Evolutionary conservation across 2,113 vertebrate species (phyloP), one percentile per base, ranked within the genome.

Genomic region (Pogonocichla stellata): DNA sequence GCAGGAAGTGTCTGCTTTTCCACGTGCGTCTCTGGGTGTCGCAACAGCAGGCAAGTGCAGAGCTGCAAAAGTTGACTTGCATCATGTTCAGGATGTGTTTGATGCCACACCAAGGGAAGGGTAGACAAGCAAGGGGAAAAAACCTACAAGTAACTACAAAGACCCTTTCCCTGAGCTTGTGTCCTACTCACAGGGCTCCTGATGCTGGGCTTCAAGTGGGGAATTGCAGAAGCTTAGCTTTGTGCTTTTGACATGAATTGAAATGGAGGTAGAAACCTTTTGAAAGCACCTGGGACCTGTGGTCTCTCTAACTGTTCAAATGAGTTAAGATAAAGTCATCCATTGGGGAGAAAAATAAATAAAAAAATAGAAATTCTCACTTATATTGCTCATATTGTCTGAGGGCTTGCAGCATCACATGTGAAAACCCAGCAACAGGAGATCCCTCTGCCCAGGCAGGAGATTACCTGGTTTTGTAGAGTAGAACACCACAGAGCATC

Each of bases 61-160:
- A 96, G 93, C 60, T 84, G 88, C 69, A 83, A 33, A 90, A 64
- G 51, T 42, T 83, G 67, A 65, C 79, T 88, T 83, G 64, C 92
- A 66, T 94, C 94, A 88, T 2, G 33, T 50, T 80, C 43, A 42
- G 51, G 78, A 64, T 15, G 0, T 4, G 17, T 58, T 80, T 42
- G 8, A 42, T 62, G 51, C 86, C 75, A 80, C 58, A 83, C 54
- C 65, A 90, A 73, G 33, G 48, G 42, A 89, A 78, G 42, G 9
- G 48, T 19, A 88, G 74, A 86, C 26, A 61, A 66, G 36, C 2
- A 5, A 74, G 28, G 22, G 26, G 16, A 18, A 20, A 61, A 85
- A 86, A 9, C 2, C 18, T 54, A 42, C 26, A 66, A 6, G 9
- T 31, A 86, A 58, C 10, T 29, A 56, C 67, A 65, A 62, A 90